Conservation (phyloP, 2,797 vertebrate species). For the Catamblyrhynchus diadema region DNA sequence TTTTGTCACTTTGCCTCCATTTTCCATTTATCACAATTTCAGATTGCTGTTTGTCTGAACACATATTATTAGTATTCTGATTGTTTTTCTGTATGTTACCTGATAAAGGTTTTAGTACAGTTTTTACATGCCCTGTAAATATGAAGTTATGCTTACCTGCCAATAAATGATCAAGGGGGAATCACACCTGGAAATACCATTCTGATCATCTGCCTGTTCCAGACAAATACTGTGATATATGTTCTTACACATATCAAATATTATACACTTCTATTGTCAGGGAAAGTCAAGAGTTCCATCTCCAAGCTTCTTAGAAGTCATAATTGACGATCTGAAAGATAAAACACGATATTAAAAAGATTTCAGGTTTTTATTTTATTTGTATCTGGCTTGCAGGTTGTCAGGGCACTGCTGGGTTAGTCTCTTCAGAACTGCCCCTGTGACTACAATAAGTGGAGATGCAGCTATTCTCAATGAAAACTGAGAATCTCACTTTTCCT, state of each 20-base stretch:
- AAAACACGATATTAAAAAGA: neutral
- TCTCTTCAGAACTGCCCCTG: neutral
- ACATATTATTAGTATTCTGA: rapidly evolving
- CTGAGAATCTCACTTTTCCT: neutral
- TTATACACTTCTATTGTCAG: neutral
- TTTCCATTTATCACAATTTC: neutral
- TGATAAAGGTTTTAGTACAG: neutral
- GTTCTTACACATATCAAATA: neutral
- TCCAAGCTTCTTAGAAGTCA: neutral
- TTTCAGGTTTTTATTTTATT: neutral
- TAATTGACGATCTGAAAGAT: neutral
- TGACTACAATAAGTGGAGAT: neutral
- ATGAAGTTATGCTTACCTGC: neutral
- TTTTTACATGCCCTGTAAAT: neutral
- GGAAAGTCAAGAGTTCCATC: neutral
- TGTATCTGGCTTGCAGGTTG: neutral
- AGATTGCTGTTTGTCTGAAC: neutral
- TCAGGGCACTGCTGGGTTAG: neutral
- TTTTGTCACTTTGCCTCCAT: neutral
- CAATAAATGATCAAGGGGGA: neutral
- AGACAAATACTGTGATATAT: neutral
- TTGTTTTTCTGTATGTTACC: neutral
- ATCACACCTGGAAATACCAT: neutral
- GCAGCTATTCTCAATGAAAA: neutral
- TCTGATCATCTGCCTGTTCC: neutral